Evolutionary conservation across 2,113 vertebrate genomes (phyloP).

Genomic region (Colistium nudipinnis): DNA sequence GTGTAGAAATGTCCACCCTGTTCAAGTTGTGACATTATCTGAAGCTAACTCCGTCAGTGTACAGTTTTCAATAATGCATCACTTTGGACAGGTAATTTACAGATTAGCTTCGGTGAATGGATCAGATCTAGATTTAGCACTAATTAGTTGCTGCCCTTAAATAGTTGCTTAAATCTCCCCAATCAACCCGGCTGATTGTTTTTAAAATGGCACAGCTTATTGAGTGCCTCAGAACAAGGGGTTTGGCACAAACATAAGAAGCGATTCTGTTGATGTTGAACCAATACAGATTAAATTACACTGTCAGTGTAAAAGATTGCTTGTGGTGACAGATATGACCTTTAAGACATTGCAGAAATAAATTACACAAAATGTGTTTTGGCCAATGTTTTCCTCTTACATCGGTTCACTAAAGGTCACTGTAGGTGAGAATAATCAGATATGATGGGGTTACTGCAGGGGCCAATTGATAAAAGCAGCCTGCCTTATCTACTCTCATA

Average conservation of each 20-base stretch:
- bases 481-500: constrained; percentile 19
- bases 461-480: constrained; percentile 22
- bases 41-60: constrained; percentile 16
- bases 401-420: constrained; percentile 59
- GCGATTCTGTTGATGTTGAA: constrained; percentile 24
- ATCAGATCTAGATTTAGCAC: constrained; percentile 58
- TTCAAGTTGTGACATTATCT: constrained; percentile 42
- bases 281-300: constrained; percentile 44
- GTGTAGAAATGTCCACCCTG: constrained; percentile 11
- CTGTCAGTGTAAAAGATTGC: constrained; percentile 50
- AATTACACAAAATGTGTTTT: constrained; percentile 48
- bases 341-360: constrained; percentile 56
- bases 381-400: constrained; percentile 34
- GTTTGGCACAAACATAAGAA: constrained; percentile 22
- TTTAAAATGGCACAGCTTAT: constrained; percentile 41
- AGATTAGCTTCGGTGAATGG: constrained; percentile 64
- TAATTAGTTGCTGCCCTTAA: constrained; percentile 65
- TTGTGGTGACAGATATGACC: constrained; percentile 63
- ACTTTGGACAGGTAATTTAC: constrained; percentile 61
- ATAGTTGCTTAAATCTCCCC: constrained; percentile 62
- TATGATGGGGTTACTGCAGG: constrained; percentile 28
- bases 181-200: constrained; percentile 44
- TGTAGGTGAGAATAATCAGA: constrained; percentile 55
- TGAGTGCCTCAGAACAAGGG: constrained; percentile 33
- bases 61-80: constrained; percentile 37